These are phyloP conservation scores for Coccyzus lansbergi DNA, from an alignment of 2,797 vertebrate species.

Conservation along the genomic window DNA sequence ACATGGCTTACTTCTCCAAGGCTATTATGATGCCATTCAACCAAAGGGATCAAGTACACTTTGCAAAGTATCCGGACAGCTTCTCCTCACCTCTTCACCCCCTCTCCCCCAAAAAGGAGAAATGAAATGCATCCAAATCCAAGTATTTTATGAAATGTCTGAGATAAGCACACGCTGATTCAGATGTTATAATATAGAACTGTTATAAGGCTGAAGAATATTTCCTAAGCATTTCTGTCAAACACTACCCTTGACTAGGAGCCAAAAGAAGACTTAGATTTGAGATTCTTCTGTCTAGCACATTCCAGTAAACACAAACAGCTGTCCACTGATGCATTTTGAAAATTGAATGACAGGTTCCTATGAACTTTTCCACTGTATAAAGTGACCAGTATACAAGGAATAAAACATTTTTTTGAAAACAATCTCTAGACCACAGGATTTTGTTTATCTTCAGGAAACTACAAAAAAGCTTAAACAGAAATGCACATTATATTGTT, in stretches of 20 bases:
- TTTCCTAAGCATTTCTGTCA: background rate
- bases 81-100: too few relatives aligned
- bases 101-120: rapidly evolving
- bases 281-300: slow-evolving; percentile 22
- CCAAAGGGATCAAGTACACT: background rate
- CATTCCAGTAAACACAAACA: slow-evolving; percentile 31
- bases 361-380: background rate
- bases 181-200: background rate
- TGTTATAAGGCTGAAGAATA: background rate
- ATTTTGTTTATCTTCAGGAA: background rate
- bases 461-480: background rate
- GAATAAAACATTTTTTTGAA: rapidly evolving
- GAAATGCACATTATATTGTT: background rate
- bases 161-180: background rate
- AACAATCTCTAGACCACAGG: background rate
- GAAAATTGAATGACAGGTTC: background rate
- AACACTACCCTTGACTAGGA: background rate
- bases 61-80: background rate
- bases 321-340: slow-evolving; percentile 7
- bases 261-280: slow-evolving; percentile 25
- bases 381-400: background rate
- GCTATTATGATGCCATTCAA: background rate
- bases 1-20: background rate
- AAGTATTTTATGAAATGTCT: background rate
- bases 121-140: background rate